Conservation (phyloP, 1,140 invertebrate genomes). For the Oryctes rhinoceros region DNA sequence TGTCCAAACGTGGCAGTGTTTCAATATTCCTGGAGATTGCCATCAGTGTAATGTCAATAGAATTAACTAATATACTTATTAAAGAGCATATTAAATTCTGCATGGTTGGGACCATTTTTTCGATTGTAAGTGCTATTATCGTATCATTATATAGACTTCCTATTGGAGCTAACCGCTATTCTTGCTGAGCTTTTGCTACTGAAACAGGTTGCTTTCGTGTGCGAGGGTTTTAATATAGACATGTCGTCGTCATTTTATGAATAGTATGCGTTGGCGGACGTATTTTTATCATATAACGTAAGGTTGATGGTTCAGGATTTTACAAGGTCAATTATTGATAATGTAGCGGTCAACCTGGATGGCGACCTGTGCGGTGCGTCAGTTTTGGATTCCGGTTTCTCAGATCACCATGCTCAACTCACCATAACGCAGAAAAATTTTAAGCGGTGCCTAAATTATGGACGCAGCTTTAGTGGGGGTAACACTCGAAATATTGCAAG, state of each 20-base stretch:
- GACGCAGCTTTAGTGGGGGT: neutral
- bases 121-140: too few species aligned
- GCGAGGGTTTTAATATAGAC: neutral
- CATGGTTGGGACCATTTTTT: too few species aligned
- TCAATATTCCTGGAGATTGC: neutral
- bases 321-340: constrained; percentile 2
- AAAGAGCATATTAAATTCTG: constrained; percentile 12
- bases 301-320: neutral
- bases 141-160: constrained; percentile 7
- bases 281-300: neutral
- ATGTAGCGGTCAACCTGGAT: constrained; percentile 6
- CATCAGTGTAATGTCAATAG: neutral
- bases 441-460: neutral
- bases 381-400: neutral
- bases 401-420: neutral
- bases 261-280: neutral
- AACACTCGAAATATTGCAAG: neutral
- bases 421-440: neutral
- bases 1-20: neutral
- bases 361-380: neutral
- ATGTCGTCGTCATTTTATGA: neutral
- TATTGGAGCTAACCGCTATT: neutral
- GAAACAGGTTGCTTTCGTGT: neutral
- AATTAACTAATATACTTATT: neutral
- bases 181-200: neutral